Percentiles rank a stretch among this genome's conserved stretches.
phyloP scores from a whole-genome alignment of 53 echinoderm and acorn worm species.

The Pentamera pediparva region DNA sequence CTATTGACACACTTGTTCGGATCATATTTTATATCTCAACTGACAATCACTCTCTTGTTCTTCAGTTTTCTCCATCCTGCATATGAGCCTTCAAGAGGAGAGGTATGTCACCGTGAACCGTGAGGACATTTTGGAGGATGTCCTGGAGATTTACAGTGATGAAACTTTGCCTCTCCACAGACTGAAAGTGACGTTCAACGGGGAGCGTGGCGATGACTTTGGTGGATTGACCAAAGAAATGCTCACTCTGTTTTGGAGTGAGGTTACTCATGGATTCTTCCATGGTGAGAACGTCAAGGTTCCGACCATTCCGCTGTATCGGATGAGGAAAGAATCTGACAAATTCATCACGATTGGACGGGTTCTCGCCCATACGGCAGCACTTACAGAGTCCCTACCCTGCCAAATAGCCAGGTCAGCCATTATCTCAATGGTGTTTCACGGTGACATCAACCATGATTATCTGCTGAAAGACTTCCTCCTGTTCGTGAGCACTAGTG shows the following conservation, averaged over 20 bases:
- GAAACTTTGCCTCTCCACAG: neutral
- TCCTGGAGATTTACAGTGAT: neutral
- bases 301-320: neutral
- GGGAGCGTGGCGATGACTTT: neutral
- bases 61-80: neutral
- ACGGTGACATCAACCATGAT: neutral
- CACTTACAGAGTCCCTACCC: neutral
- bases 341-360: neutral
- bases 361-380: neutral
- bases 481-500: neutral
- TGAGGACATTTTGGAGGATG: slow-evolving; percentile 3
- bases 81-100: neutral
- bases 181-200: neutral
- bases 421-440: slow-evolving; percentile 9
- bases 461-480: slow-evolving; percentile 14
- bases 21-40: too few relatives aligned
- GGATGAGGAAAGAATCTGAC: neutral
- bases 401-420: neutral
- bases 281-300: neutral
- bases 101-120: neutral
- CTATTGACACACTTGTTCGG: too few relatives aligned
- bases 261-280: neutral
- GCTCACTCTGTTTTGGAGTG: neutral
- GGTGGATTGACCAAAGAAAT: slow-evolving; percentile 14
- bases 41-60: neutral